These are phyloP conservation scores for Andrena fulva DNA, from an alignment of 2,888 invertebrate species.

Conservation along the genomic window DNA sequence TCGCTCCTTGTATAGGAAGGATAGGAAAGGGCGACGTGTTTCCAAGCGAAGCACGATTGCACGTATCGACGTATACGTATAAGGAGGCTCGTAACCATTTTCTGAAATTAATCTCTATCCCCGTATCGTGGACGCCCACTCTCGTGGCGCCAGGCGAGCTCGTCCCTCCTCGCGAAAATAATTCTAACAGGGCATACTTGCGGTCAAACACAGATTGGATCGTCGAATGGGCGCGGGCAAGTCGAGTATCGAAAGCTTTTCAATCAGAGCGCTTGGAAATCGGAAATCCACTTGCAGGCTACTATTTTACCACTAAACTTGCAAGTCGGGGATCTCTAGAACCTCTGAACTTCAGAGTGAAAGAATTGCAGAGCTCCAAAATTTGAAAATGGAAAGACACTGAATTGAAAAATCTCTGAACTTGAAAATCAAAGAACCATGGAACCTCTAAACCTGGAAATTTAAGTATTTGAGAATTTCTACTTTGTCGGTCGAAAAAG, in stretches of 20 bases:
- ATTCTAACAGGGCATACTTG: neutral
- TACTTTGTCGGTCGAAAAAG: too few species aligned
- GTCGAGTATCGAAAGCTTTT: neutral
- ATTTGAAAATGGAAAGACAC: neutral
- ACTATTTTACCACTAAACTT: too few species aligned
- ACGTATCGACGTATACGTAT: conserved; percentile 16
- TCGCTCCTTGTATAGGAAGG: conserved; percentile 61
- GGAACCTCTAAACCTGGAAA: too few species aligned
- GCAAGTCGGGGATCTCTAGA: too few species aligned
- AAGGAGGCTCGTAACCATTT: conserved; percentile 35
- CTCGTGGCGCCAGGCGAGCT: conserved; percentile 20
- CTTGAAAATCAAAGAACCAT: neutral
- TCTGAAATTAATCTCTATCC: conserved; percentile 46
- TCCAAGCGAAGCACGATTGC: conserved; percentile 6
- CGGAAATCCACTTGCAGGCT: too few species aligned
- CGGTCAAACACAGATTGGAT: neutral
- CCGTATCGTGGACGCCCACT: conserved; percentile 24
- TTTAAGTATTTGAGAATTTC: too few species aligned
- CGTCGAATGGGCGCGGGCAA: neutral
- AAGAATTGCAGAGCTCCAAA: too few species aligned
- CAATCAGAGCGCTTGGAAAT: too few species aligned
- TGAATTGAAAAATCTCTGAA: neutral
- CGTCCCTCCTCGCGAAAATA: neutral
- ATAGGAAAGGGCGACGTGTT: conserved; percentile 46
- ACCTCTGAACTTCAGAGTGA: too few species aligned